Evolutionary conservation across 2,113 vertebrate genomes (phyloP), one percentile per base, ranked within the genome.

Genomic region (Gorsachius goisagi): DNA sequence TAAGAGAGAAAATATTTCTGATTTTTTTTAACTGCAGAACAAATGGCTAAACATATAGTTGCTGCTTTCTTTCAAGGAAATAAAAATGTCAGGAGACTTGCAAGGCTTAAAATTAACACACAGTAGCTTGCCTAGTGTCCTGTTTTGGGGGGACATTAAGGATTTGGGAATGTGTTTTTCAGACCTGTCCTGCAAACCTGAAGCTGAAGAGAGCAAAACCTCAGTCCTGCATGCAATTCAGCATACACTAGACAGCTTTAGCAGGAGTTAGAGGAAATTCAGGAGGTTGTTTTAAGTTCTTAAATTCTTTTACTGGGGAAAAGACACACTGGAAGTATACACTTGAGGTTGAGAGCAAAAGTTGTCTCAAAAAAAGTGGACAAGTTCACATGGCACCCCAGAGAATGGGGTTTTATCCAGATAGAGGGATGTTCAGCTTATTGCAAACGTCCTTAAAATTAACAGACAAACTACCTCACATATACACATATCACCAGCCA

Each of bases 1-100:
- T 94, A 87, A 81, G 72, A 77, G 17, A 87, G 64, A 95, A 94
- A 86, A 82, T 85, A 79, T 81, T 90, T 88, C 21, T 89, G 28
- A 69, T 64, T 90, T 88, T 88, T 77, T 85, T 85, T 62, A 64
- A 33, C 30, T 92, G 45, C 55, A 92, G 95, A 96, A 86, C 45
- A 93, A 96, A 94, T 50, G 76, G 72, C 73, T 84, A 89, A 90
- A 74, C 1, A 19, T 90, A 81, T 53, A 95, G 90, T 78, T 86
- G n/a, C 58, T 93, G 88, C 21, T 93, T 96, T 89, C 73, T 87
- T 59, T 87, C 58, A 81, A 64, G 60, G 47, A 87, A 79, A 78
- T 83, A 90, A 89, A 96, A 92, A 86, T 30, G 24, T 87, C 90
- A 76, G 33, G 60, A 84, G 35, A 58, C 11, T 58, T 86, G 64